Evolutionary conservation across 1,140 invertebrate species (phyloP), one percentile per base, ranked within the genome.

Genomic region (Drosophila leontia): DNA sequence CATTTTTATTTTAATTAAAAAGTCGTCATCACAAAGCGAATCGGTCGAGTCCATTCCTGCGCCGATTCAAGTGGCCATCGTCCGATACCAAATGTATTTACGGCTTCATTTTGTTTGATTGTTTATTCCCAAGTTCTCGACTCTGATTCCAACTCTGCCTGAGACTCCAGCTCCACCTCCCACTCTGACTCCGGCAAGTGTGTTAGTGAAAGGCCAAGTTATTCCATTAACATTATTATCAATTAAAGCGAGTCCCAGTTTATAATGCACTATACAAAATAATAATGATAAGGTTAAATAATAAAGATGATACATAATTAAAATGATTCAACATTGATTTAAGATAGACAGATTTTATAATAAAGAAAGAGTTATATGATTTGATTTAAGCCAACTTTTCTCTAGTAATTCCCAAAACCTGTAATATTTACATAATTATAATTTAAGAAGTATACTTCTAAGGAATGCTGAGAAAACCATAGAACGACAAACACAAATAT

Each of bases 1-100:
- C 84, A 90, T 88, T 90, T 88, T 88, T 90, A 88, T 88, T 90
- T 87, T 87, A 87, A 87, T 87, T 90, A 88, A 88, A 88, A 88
- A 88, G 80, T 90, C 85, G 72, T 70, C 63, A 71, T 65, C 78
- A 84, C 84, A 88, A 88, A 88, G 81, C 77, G 69, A 78, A 68
- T 64, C 76, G 63, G 82, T 64, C 75, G 80, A 82, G 78, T 79
- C 80, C 76, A 69, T 77, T 56, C 23, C 75, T 44, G 59, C 58
- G 32, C 32, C 74, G 50, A 67, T 77, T 87, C 76, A 87, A 87
- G 80, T 87, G 83, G 80, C 76, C 84, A 88, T 80, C 77, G 61
- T 41, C 51, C 77, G 76, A 86, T 88, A 81, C 85, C 84, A 87
- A 87, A 88, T 90, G 80, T 84, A 88, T 88, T 88, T 90, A 88